phyloP scores from a whole-genome alignment of 2,797 vertebrate genomes.

The Lepus townsendii region DNA sequence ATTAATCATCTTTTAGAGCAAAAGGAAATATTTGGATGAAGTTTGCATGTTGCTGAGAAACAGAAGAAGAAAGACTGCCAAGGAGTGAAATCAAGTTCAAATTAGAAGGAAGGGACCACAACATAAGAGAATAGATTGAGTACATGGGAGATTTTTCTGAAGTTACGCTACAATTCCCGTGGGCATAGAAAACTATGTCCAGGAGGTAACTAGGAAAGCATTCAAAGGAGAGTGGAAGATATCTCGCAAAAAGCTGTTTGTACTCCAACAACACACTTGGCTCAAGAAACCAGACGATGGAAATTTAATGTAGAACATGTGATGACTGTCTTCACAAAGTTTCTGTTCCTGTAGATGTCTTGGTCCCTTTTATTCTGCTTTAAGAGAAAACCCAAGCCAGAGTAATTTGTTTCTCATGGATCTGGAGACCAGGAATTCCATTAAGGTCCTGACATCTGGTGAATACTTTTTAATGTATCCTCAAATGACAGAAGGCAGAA shows the following conservation, averaged over 20 bases:
- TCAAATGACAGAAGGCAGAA: not conserved
- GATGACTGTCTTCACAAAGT: not conserved
- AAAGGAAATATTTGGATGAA: not conserved
- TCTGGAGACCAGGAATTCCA: too few species aligned
- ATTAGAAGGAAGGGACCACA: not conserved
- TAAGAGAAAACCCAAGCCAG: too few species aligned
- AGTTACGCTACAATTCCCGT: not conserved
- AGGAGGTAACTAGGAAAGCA: not conserved
- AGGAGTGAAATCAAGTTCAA: not conserved
- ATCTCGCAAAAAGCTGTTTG: not conserved
- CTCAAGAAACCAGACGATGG: not conserved
- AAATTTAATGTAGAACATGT: not conserved
- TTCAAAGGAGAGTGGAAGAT: not conserved
- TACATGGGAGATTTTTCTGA: not conserved
- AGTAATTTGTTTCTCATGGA: not conserved
- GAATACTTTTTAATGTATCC: accelerated
- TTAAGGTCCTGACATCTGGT: not conserved
- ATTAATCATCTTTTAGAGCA: not conserved
- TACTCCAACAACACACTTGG: not conserved
- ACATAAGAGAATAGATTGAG: not conserved
- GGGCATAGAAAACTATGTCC: not conserved
- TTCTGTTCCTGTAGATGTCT: not conserved
- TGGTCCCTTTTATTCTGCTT: too few species aligned
- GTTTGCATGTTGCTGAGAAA: not conserved
- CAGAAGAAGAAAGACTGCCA: not conserved